Evolutionary conservation across 2,113 vertebrate genomes (phyloP), one percentile per base, ranked within the genome.

Genomic region (Cromileptes altivelis): DNA sequence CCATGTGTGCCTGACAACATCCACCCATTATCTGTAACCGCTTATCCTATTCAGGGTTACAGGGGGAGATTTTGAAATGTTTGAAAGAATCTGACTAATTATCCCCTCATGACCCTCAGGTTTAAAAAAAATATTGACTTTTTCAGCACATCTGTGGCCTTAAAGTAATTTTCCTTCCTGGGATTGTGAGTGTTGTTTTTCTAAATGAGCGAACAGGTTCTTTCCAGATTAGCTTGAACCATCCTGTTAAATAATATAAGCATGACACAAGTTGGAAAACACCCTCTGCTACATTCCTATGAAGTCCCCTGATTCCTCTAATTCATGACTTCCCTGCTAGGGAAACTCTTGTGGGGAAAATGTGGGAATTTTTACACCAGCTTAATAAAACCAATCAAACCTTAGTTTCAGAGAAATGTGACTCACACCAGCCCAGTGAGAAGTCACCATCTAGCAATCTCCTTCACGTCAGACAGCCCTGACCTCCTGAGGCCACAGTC

Each of bases 121-220:
- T 70, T 61, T 23, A 40, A 40, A 76, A 80, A 40, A 76, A 80
- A 45, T 23, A 53, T 19, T 1, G 56, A 62, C 80, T 42, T 23
- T 45, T 65, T 62, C 40, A 27, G n/a, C 19, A n/a, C 4, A 0
- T 33, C 57, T 45, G 14, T 23, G 17, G 12, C 50, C 49, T 15
- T 7, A 10, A 21, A 21, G 52, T 15, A 27, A n/a, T 88, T 82
- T 84, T 52, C 75, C 84, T 85, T 86, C 78, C 89, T 57, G 18
- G 27, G 7, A 86, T 82, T 86, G 81, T 88, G 19, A 42, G 33
- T 21, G 0, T n/a, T 86, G 57, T 70, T 86, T 60, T 81, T 42
- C 33, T 53, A 47, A 64, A 78, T 14, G 50, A 67, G 40, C 2
- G 1, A 65, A 27, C 55, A 50, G 8, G 37, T 70, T 70, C 15